Conservation (phyloP, 2,113 vertebrate species). For the Catharus fuscescens region DNA sequence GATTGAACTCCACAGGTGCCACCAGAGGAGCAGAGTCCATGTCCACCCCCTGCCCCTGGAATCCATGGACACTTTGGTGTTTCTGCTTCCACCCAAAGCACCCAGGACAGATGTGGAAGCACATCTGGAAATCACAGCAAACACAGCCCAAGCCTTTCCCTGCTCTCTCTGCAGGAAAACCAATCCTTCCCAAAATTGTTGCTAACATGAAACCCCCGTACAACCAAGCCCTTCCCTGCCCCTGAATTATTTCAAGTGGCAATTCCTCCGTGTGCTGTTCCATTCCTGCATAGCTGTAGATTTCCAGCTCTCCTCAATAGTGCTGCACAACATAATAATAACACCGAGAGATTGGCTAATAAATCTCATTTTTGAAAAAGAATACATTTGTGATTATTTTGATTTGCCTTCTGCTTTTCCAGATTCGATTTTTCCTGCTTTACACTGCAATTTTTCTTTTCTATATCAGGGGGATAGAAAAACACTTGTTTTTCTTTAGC, state of each 20-base stretch:
- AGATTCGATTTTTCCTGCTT: neutral
- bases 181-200: neutral
- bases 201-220: neutral
- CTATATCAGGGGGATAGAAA: neutral
- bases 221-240: neutral
- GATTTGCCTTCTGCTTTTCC: slow-evolving; percentile 25
- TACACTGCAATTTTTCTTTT: neutral
- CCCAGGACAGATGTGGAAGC: rapidly evolving
- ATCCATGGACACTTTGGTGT: neutral
- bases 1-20: neutral
- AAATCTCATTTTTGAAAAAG: slow-evolving; percentile 28
- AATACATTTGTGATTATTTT: slow-evolving; percentile 4
- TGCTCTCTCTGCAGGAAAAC: neutral
- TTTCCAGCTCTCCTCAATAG: neutral
- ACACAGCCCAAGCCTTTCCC: neutral
- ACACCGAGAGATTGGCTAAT: slow-evolving; percentile 28
- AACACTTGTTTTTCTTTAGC: neutral
- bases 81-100: neutral
- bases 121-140: neutral
- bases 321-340: neutral
- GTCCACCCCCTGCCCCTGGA: neutral
- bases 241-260: slow-evolving; percentile 16
- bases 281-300: slow-evolving; percentile 28
- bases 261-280: neutral
- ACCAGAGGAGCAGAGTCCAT: neutral